These are phyloP conservation scores for Drosophila arizonae DNA, from an alignment of 1,140 invertebrate species.

Conservation along the genomic window DNA sequence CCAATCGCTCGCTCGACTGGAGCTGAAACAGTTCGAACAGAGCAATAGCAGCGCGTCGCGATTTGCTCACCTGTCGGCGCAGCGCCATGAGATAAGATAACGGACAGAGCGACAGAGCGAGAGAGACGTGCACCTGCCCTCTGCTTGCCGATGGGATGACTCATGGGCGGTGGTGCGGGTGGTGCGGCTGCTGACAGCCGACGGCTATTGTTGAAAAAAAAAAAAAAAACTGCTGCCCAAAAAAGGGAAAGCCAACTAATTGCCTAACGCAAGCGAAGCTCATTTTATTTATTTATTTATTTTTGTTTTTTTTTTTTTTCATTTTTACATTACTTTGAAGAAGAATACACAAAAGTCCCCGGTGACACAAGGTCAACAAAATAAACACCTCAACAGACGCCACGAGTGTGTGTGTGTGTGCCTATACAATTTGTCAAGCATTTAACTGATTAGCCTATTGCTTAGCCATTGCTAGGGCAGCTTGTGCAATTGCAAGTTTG, in stretches of 20 bases:
- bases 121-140: conserved; percentile 1
- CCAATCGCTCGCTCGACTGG: conserved; percentile 31
- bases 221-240: neutral
- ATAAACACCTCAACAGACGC: conserved; percentile 6
- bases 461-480: neutral
- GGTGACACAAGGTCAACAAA: conserved; percentile 22
- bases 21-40: conserved; percentile 4
- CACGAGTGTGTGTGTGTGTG: neutral
- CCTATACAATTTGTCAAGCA: neutral
- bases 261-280: neutral
- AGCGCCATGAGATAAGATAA: conserved; percentile 40
- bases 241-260: conserved; percentile 37
- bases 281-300: no score
- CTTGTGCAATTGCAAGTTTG: no score
- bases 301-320: no score
- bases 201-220: conserved; percentile 4
- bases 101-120: neutral
- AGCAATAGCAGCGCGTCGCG: neutral
- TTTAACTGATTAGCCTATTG: neutral
- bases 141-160: conserved; percentile 7
- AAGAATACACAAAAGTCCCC: neutral
- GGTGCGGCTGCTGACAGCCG: conserved; percentile 4
- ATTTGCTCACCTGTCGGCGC: conserved; percentile 15
- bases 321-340: neutral
- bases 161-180: conserved; percentile 16